These are phyloP conservation scores for Liasis olivaceus DNA, from an alignment of 2,797 vertebrate genomes.

Conservation along the genomic window DNA sequence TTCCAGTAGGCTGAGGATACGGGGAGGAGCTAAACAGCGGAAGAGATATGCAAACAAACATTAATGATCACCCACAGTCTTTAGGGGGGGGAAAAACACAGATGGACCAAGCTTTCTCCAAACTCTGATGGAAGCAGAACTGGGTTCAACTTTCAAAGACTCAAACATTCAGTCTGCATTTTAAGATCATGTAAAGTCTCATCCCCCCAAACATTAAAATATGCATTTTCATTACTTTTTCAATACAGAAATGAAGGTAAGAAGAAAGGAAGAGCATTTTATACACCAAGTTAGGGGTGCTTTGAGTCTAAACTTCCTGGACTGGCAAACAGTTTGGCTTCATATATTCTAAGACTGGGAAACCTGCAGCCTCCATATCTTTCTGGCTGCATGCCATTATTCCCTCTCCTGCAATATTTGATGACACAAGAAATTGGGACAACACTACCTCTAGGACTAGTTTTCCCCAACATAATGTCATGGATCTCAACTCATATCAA, in stretches of 20 bases:
- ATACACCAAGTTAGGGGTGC: not conserved
- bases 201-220: not conserved
- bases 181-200: not conserved
- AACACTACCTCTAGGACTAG: not conserved
- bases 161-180: not conserved
- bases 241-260: too few relatives aligned
- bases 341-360: not conserved
- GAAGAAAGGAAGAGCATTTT: not conserved
- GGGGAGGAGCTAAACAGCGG: constrained; percentile 85
- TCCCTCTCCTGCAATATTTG: not conserved
- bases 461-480: not conserved
- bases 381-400: too few relatives aligned
- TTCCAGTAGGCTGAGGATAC: constrained; percentile 89
- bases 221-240: not conserved
- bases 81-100: not conserved
- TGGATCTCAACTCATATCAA: not conserved
- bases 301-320: not conserved
- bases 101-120: not conserved
- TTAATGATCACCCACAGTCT: not conserved
- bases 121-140: not conserved
- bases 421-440: too few relatives aligned
- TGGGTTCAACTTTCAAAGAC: not conserved
- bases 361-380: not conserved
- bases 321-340: not conserved
- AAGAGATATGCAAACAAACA: constrained; percentile 39